phyloP scores from a whole-genome alignment of 2,888 invertebrate species.

The Perizoma affinitatum region DNA sequence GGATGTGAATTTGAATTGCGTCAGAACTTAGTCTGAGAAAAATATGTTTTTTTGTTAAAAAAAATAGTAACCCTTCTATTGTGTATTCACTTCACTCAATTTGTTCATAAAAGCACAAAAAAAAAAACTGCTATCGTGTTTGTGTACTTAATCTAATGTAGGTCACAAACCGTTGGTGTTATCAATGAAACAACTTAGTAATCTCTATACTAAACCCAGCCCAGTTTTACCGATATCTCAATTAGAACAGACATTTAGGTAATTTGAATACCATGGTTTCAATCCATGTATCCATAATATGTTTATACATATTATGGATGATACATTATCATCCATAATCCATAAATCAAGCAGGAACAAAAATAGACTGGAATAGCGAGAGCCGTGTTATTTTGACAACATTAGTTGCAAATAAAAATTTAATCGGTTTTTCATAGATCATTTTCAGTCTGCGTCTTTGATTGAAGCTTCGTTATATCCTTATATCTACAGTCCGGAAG shows the following conservation, averaged over 20 bases:
- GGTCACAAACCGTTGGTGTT: slow-evolving; percentile 18
- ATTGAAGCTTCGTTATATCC: background rate
- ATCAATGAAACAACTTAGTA: no score
- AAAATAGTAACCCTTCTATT: no score
- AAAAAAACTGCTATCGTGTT: slow-evolving; percentile 18
- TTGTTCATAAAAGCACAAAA: no score
- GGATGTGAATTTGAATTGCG: slow-evolving; percentile 35
- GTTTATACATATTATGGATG: background rate
- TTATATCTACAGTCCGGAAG: background rate
- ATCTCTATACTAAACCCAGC: no score
- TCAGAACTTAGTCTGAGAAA: slow-evolving; percentile 30
- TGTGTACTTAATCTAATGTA: slow-evolving; percentile 8
- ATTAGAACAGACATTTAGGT: slow-evolving; percentile 2
- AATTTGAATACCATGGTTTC: background rate
- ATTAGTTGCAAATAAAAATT: no score
- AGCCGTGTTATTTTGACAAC: background rate
- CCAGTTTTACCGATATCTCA: slow-evolving; percentile 15
- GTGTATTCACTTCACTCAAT: no score
- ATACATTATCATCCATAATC: no score
- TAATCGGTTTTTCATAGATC: no score
- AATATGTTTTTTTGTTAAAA: slow-evolving; percentile 18
- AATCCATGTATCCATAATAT: background rate
- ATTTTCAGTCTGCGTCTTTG: no score
- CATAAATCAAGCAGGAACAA: background rate
- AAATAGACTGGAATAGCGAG: background rate